A percentile compares a stretch with the other conserved stretches of the same genome.
These are phyloP conservation scores for Synergus laeviventris DNA, from an alignment of 2,888 invertebrate genomes.

Conservation along the genomic window DNA sequence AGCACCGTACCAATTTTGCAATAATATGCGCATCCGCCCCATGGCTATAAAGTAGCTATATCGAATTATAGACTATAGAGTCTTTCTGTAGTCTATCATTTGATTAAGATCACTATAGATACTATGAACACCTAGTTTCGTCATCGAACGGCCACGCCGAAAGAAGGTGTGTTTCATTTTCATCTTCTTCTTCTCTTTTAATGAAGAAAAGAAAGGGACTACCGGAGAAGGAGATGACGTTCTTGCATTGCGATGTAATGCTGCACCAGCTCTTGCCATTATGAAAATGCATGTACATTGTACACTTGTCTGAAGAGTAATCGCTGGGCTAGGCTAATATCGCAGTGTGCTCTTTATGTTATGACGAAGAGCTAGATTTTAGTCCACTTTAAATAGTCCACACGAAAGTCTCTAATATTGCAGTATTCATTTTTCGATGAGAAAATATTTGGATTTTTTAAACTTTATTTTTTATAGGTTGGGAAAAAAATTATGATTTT, in stretches of 20 bases:
- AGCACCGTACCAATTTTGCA: constrained; percentile 53
- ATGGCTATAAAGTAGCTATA: constrained; percentile 24
- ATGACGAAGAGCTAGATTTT: neutral
- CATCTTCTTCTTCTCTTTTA: neutral
- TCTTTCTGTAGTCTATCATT: constrained; percentile 1
- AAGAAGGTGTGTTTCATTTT: constrained; percentile 4
- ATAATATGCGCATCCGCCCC: constrained; percentile 45
- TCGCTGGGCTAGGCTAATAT: constrained; percentile 30
- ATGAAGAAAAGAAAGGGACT: constrained; percentile 17
- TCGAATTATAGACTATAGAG: constrained; percentile 28
- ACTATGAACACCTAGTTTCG: constrained; percentile 25
- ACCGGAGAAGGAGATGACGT: constrained; percentile 30
- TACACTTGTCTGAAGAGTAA: constrained; percentile 17
- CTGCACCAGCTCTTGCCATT: constrained; percentile 10
- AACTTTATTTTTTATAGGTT: neutral
- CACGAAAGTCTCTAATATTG: neutral
- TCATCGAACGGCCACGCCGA: constrained; percentile 20
- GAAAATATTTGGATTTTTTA: neutral
- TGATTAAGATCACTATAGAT: neutral
- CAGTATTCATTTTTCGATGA: too few relatives aligned
- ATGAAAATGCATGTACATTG: constrained; percentile 24
- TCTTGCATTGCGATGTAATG: constrained; percentile 3
- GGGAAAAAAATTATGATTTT: neutral
- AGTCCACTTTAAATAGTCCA: neutral
- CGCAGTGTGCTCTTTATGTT: neutral